Base-by-base conservation (phyloP, 2,113 vertebrate genomes). In the Colinus virginianus region DNA sequence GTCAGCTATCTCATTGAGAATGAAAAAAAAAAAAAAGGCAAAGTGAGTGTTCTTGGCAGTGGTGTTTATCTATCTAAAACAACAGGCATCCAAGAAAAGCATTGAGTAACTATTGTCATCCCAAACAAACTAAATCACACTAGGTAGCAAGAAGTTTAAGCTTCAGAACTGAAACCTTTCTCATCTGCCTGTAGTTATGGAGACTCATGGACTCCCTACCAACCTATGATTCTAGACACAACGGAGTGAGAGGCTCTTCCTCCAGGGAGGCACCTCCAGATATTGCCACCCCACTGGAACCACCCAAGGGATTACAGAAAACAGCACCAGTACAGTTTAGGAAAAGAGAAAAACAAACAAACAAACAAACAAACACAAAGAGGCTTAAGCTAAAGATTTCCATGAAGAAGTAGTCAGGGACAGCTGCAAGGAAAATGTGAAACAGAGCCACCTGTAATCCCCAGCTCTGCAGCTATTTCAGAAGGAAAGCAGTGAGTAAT, bases 11-110 rank as follows among this genome's bases (percentile, higher is more conserved):
- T 40, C 12, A 13, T 0, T 17, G 45, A 21, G 67, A 78, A n/a
- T n/a, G n/a, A 77, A 4, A 5, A 68, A 40, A 71, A 55, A 74
- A 53, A 55, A 71, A 49, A 78, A 68, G 22, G 23, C 69, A 74
- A 74, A 66, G n/a, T 7, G 59, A 36, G 36, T 36, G 36, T 36
- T 36, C 36, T 36, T 36, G 7, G 36, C 36, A 36, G 36, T 36
- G 36, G 36, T 36, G 36, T 36, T 36, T 36, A 36, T 36, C 36
- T 28, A 63, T 59, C 15, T 58, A 34, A 75, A 90, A 48, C 20
- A 78, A 1, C 20, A 69, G 67, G n/a, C 1, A 1, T 40, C 30
- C 1, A 1, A 43, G 0, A 40, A 16, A 71, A 78, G 36, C 1
- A 0, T 16, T 83, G 43, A 22, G n/a, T 16, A 42, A 77, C 10